A percentile compares a stretch with the other conserved stretches of the same genome.
These are phyloP conservation scores for Cyprinus carpio DNA, from an alignment of 2,113 vertebrate species.

Conservation along the genomic window DNA sequence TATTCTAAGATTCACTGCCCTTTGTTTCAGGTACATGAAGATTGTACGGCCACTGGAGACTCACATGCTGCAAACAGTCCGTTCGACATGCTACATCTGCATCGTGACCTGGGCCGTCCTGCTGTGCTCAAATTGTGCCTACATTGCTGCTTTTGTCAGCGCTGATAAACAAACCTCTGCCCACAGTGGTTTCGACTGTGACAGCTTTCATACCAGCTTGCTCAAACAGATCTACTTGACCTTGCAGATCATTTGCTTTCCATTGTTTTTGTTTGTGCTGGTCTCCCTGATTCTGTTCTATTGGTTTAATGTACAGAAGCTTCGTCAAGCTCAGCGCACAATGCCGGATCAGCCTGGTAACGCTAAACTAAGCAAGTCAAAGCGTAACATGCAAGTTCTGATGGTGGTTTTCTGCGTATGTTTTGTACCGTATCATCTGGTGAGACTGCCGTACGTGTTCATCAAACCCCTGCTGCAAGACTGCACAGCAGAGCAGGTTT, in stretches of 20 bases:
- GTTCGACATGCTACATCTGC: constrained; percentile 56
- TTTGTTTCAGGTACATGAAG: constrained; percentile 68
- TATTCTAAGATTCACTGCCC: background rate
- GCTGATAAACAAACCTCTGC: accelerated
- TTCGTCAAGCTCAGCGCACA: constrained; percentile 47
- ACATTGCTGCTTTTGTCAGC: constrained; percentile 55
- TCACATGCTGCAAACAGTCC: constrained; percentile 58
- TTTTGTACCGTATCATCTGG: constrained; percentile 74
- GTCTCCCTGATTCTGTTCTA: constrained; percentile 68
- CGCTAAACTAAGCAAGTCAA: constrained; percentile 60
- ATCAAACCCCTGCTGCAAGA: background rate
- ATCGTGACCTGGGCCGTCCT: constrained; percentile 64
- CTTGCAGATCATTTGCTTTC: constrained; percentile 49
- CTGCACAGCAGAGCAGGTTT: background rate
- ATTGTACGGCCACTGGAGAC: constrained; percentile 62
- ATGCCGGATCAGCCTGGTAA: background rate
- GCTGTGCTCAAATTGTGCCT: constrained; percentile 32
- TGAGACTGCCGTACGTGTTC: constrained; percentile 69
- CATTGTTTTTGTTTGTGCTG: constrained; percentile 66
- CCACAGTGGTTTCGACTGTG: constrained; percentile 39
- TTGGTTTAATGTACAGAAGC: constrained; percentile 53
- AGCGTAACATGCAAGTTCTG: constrained; percentile 70
- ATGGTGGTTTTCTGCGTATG: constrained; percentile 72
- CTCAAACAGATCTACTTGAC: constrained; percentile 50
- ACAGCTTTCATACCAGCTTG: constrained; percentile 29